A percentile compares a stretch with the other conserved stretches of the same genome.
phyloP scores from a whole-genome alignment of 2,113 vertebrate species.

The Craseonycteris thonglongyai region DNA sequence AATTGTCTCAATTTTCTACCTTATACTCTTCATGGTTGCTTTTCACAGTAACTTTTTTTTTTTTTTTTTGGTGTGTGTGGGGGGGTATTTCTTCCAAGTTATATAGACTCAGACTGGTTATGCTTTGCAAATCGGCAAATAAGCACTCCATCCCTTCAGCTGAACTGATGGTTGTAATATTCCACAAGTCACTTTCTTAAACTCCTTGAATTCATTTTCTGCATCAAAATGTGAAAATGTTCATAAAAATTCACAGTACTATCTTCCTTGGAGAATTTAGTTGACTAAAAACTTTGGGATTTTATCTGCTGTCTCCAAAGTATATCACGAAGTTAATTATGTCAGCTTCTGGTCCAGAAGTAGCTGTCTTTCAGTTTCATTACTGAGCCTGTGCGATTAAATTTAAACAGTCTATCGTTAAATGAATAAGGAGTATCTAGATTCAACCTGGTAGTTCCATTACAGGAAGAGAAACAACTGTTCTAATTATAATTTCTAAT shows the following conservation, averaged over 20 bases:
- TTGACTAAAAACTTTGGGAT: constrained; percentile 5
- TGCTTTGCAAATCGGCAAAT: background rate
- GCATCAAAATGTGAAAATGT: constrained; percentile 4
- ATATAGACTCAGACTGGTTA: background rate
- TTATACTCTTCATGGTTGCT: background rate
- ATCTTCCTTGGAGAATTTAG: background rate
- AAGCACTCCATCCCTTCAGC: background rate
- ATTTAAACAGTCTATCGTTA: constrained; percentile 15
- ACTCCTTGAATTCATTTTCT: constrained; percentile 35
- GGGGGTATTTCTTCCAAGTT: background rate
- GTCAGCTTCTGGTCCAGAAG: too few species aligned
- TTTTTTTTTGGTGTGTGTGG: too few species aligned
- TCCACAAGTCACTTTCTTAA: background rate
- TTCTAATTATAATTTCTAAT: constrained; percentile 25
- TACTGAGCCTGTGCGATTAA: background rate
- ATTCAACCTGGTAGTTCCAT: background rate
- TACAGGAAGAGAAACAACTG: background rate
- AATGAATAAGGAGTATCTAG: background rate
- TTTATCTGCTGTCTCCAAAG: constrained; percentile 25
- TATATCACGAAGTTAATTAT: background rate
- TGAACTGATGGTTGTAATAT: background rate
- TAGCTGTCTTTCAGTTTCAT: background rate
- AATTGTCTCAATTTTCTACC: background rate
- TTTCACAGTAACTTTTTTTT: background rate
- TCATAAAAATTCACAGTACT: background rate